Evolutionary conservation across 2,113 vertebrate species (phyloP).

Genomic region (Rhinolophus ferrumequinum): DNA sequence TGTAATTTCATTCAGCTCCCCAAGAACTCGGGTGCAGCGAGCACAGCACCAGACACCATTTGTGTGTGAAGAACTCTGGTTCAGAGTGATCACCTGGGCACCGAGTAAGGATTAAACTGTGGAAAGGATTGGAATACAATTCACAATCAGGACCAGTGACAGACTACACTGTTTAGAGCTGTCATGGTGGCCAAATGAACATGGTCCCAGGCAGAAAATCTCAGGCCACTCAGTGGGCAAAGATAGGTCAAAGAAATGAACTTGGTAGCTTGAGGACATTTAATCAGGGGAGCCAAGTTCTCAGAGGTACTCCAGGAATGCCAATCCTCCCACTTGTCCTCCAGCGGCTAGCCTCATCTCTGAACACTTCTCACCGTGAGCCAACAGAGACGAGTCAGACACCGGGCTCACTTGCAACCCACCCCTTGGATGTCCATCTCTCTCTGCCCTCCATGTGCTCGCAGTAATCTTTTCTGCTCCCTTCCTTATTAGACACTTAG

Average conservation of each 20-base stretch:
- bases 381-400: not conserved
- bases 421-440: fast-evolving
- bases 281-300: not conserved
- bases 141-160: not conserved
- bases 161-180: not conserved
- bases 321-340: too few species aligned
- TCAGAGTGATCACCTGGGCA: fast-evolving
- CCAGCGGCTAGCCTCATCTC: not conserved
- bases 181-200: not conserved
- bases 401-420: not conserved
- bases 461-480: not conserved
- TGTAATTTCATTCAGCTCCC: not conserved
- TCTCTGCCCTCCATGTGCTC: not conserved
- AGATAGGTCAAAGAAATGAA: not conserved
- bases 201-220: not conserved
- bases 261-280: not conserved
- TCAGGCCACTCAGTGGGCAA: not conserved
- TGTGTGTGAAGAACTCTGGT: not conserved
- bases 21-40: not conserved
- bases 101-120: not conserved
- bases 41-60: not conserved
- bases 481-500: not conserved
- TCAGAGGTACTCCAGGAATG: not conserved
- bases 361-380: not conserved
- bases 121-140: not conserved